A percentile compares a stretch with the other conserved stretches of the same genome.
phyloP scores from a whole-genome alignment of 2,797 vertebrate genomes.

The Prunella strophiata region DNA sequence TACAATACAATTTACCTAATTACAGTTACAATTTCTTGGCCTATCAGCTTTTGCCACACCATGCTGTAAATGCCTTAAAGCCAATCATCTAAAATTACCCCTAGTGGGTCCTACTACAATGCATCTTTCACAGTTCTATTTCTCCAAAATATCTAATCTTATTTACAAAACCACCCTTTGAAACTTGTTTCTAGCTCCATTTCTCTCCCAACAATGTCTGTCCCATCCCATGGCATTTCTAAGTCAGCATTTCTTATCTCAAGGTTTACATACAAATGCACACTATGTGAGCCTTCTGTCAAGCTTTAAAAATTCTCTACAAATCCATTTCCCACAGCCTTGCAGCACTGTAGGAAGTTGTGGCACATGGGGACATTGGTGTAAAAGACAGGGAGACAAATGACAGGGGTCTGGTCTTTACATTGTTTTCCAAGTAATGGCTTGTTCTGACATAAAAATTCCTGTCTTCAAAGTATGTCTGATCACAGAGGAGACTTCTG shows the following conservation, averaged over 20 bases:
- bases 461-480: neutral
- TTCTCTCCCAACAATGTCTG: neutral
- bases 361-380: accelerated
- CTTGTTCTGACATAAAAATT: neutral
- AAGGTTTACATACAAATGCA: neutral
- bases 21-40: neutral
- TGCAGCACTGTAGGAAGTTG: neutral
- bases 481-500: neutral
- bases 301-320: neutral
- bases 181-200: neutral
- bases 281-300: neutral
- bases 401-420: neutral
- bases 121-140: neutral
- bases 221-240: neutral
- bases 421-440: neutral
- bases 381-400: neutral
- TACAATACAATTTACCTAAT: neutral
- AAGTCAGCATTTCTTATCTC: neutral
- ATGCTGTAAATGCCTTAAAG: neutral
- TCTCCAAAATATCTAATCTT: neutral
- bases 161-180: neutral
- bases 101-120: neutral
- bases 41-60: neutral
- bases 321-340: neutral
- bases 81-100: neutral